Base-by-base conservation (phyloP, 2,113 vertebrate species). In the Chaetops frenatus region DNA sequence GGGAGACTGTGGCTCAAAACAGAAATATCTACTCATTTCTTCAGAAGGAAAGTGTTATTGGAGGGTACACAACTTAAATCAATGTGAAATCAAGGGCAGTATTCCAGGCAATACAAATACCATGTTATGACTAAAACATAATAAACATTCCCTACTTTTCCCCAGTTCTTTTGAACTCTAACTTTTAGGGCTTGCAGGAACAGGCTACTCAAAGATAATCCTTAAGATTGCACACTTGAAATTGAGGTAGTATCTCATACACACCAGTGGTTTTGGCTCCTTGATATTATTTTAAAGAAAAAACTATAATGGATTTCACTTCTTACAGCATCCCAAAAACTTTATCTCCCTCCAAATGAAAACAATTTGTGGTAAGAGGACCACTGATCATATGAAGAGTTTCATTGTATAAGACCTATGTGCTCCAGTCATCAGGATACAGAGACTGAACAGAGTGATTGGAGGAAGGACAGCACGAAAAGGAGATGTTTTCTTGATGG, bases 111-210 rank as follows among this genome's bases (percentile, higher is more conserved):
- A 77, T 51, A 92, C 14, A 50, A 92, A 83, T 47, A 77, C 29
- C 18, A 1, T 72, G 78, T 92, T 92, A 65, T 81, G 50, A 85
- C 45, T 81, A 92, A 94, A 96, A 94, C 86, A 92, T 45, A 74
- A 40, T 42, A 79, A 92, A 85, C 61, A 90, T 92, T 92, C 90
- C 71, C 35, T 81, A 40, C 58, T 88, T 91, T 81, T 67, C 80
- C 58, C 57, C 53, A 18, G 53, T 27, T 95, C 91, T 91, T 95
- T 87, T 92, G 89, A 96, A 95, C 66, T 88, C 70, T 57, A 36
- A 81, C 27, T 72, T 40, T 56, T 53, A 45, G 48, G 89, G 62
- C 93, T 85, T 92, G 94, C 84, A 91, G 62, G 42, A 95, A 90
- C 91, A 88, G 91, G 90, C 92, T 89, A 70, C 72, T 86, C 64